Conservation (phyloP, 2,888 invertebrate species). For the Neoitamus cyanurus region DNA sequence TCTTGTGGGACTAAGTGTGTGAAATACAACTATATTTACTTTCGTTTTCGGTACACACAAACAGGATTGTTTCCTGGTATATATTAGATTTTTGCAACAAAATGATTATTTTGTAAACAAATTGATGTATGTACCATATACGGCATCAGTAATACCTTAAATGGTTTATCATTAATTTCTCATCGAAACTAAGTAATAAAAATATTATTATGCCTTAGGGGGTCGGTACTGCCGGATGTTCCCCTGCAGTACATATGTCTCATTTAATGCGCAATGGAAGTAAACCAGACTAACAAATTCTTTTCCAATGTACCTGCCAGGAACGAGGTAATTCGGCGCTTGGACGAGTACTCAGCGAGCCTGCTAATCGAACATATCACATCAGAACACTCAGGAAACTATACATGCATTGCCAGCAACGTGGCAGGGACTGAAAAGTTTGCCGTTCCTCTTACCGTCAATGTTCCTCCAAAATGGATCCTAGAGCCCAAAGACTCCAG, state of each 20-base stretch:
- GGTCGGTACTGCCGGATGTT: too few species aligned
- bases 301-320: conserved; percentile 53
- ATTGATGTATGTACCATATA: too few species aligned
- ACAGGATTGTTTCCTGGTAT: too few species aligned
- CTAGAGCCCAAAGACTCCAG: conserved; percentile 86
- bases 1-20: too few species aligned
- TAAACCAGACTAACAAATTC: neutral
- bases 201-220: too few species aligned
- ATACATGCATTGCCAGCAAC: conserved; percentile 89
- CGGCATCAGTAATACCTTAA: too few species aligned
- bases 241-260: neutral
- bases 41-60: too few species aligned
- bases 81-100: too few species aligned
- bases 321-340: conserved; percentile 71
- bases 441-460: conserved; percentile 83
- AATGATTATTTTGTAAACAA: too few species aligned
- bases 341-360: conserved; percentile 88
- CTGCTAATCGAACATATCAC: conserved; percentile 87
- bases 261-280: neutral
- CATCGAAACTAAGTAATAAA: too few species aligned
- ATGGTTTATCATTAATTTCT: too few species aligned
- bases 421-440: conserved; percentile 83
- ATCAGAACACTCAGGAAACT: conserved; percentile 88
- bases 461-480: conserved; percentile 91
- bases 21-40: too few species aligned